A percentile compares a stretch with the other conserved stretches of the same genome.
These are phyloP conservation scores for Sebastiscus albofasciatus DNA, from an alignment of 2,797 vertebrate species.

Conservation along the genomic window DNA sequence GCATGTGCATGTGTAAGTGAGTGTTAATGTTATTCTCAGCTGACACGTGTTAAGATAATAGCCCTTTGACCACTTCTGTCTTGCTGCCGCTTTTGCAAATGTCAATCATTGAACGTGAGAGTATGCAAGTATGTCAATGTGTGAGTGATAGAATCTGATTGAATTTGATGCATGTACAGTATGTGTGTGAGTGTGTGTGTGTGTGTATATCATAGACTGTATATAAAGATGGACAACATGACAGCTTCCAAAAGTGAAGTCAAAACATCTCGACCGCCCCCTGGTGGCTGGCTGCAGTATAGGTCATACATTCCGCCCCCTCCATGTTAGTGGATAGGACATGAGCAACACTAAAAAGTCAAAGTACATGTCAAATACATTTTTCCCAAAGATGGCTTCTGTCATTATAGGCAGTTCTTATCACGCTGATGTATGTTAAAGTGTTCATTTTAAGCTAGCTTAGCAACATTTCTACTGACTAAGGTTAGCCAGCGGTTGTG, in stretches of 20 bases:
- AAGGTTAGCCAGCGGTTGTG: background rate
- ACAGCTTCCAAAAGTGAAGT: background rate
- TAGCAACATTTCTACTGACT: background rate
- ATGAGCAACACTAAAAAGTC: too few species aligned
- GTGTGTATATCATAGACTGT: background rate
- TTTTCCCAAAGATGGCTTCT: too few species aligned
- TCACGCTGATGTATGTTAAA: background rate
- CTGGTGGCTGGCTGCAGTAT: background rate
- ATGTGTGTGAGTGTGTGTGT: background rate
- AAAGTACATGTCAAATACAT: too few species aligned
- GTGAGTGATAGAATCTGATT: background rate
- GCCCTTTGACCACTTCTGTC: conserved; percentile 43
- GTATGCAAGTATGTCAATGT: conserved; percentile 1
- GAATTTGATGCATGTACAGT: background rate
- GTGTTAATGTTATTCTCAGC: conserved; percentile 28
- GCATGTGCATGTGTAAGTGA: background rate
- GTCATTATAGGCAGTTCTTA: background rate
- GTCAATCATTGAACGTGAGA: conserved; percentile 31
- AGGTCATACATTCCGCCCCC: background rate
- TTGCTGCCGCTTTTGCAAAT: conserved; percentile 41
- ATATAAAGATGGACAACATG: background rate
- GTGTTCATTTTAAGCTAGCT: background rate
- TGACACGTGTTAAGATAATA: conserved; percentile 44
- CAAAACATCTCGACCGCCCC: background rate
- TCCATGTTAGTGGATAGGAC: too few species aligned